Conservation (phyloP, 2,113 vertebrate genomes). For the Scatophagus argus region DNA sequence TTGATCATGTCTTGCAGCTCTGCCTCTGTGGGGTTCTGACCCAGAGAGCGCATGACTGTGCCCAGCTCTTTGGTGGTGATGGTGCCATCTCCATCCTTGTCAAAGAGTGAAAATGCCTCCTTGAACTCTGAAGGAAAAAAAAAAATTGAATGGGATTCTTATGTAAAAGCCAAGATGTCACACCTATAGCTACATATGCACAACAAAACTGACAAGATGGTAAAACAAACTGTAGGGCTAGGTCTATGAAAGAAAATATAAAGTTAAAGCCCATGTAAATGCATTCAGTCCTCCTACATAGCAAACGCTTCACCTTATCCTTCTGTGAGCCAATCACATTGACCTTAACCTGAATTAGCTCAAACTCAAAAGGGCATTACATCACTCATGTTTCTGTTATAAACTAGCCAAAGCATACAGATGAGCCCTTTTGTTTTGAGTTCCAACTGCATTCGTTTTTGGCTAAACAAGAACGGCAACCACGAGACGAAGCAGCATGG, state of each 20-base stretch:
- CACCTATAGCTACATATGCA: neutral
- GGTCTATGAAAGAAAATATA: neutral
- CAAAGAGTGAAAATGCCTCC: conserved; percentile 99
- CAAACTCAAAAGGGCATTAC: neutral
- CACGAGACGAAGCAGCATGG: neutral
- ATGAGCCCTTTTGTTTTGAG: conserved; percentile 43
- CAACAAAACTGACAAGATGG: neutral
- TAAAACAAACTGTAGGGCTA: neutral
- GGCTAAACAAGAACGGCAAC: conserved; percentile 58
- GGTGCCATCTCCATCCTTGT: conserved; percentile 99
- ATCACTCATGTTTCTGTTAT: conserved; percentile 41
- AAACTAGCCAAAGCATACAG: conserved; percentile 19
- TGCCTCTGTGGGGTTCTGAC: conserved; percentile 98
- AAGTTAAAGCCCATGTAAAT: neutral
- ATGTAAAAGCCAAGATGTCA: neutral
- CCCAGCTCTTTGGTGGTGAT: conserved; percentile 99
- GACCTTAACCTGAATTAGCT: neutral
- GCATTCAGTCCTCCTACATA: neutral
- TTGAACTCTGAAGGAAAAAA: conserved; percentile 91
- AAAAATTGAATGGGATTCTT: neutral
- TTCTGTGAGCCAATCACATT: neutral
- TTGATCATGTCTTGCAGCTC: conserved; percentile 99
- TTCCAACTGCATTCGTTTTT: conserved; percentile 45
- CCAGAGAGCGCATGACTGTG: conserved; percentile 98
- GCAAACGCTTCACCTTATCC: neutral